phyloP scores from a whole-genome alignment of 1,140 invertebrate species.

The Episyrphus balteatus region DNA sequence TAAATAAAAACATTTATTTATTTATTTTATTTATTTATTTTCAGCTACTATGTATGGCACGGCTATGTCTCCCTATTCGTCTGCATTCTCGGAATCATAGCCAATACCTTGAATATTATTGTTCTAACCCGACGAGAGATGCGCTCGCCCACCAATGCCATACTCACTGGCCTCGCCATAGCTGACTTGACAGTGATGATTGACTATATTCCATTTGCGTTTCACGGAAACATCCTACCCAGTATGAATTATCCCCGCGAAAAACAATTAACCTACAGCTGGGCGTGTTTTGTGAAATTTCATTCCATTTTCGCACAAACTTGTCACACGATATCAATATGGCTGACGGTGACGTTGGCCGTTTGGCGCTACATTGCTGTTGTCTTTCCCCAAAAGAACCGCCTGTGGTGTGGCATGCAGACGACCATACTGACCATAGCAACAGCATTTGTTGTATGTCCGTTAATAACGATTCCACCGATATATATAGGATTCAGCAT shows the following conservation, averaged over 20 bases:
- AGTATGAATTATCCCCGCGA: constrained; percentile 22
- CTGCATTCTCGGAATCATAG: constrained; percentile 83
- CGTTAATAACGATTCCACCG: constrained; percentile 69
- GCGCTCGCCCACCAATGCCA: constrained; percentile 72
- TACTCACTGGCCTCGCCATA: constrained; percentile 81
- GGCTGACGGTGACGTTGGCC: constrained; percentile 80
- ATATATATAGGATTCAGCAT: constrained; percentile 64
- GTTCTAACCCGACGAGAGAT: constrained; percentile 84
- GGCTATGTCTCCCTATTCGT: constrained; percentile 45
- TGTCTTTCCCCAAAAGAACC: constrained; percentile 62
- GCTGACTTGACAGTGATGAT: constrained; percentile 87
- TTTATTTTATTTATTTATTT: background rate
- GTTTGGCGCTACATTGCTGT: constrained; percentile 90
- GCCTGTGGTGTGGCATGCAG: constrained; percentile 63
- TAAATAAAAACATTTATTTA: background rate
- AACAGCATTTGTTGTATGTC: constrained; percentile 68
- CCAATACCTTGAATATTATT: constrained; percentile 89
- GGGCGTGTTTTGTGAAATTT: constrained; percentile 71
- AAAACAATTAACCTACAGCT: constrained; percentile 53
- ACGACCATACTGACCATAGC: constrained; percentile 63
- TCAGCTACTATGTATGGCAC: constrained; percentile 28
- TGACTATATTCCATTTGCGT: constrained; percentile 82
- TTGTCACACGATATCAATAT: constrained; percentile 86
- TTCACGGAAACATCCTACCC: constrained; percentile 61
- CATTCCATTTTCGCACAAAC: constrained; percentile 76